These are phyloP conservation scores for Rattus norvegicus DNA, from an alignment of 2,113 vertebrate genomes.

Conservation along the genomic window GRCr8 NC_086036.1:79295001-79295500, in stretches of 20 bases:
- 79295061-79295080: not conserved
- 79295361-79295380: not conserved
- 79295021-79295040: not conserved
- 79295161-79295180: not conserved
- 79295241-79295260: not conserved
- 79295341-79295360: not conserved
- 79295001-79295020: not conserved
- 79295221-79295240: not conserved
- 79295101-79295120: not conserved
- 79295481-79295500: not conserved
- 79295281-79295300: not conserved
- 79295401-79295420: not conserved
- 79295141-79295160: not conserved
- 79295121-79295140: not conserved
- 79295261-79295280: not conserved
- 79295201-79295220: not conserved
- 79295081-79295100: not conserved
- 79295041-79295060: not conserved
- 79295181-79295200: not conserved
- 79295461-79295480: not conserved
- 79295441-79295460: not conserved
- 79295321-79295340: rapidly evolving
- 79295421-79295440: too few species aligned
- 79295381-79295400: not conserved
- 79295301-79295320: not conserved